Evolutionary conservation across 2,113 vertebrate species (phyloP).

Genomic region (Solea senegalensis): DNA sequence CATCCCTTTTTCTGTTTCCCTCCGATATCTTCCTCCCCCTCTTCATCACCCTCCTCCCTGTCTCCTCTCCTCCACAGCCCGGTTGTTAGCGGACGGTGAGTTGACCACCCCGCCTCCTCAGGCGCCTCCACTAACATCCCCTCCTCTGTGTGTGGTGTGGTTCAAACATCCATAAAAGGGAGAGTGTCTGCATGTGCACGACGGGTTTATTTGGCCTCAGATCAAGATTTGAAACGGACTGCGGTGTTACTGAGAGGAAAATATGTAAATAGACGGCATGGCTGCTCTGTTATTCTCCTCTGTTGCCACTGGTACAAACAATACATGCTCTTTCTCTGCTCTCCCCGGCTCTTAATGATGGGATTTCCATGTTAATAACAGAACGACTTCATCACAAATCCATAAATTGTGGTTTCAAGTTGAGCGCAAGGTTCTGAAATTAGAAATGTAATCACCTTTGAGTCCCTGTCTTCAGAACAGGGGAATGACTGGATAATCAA

Average conservation of each 20-base stretch:
- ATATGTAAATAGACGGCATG: slow-evolving; percentile 14
- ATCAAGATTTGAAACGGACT: background rate
- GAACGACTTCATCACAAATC: slow-evolving; percentile 58
- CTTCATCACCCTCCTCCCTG: slow-evolving; percentile 1
- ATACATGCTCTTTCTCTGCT: slow-evolving; percentile 1
- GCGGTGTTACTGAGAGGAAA: background rate
- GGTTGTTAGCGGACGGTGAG: slow-evolving; percentile 75
- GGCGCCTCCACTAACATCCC: slow-evolving; percentile 40
- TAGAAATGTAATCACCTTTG: slow-evolving; percentile 60
- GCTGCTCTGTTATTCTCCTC: background rate
- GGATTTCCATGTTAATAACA: slow-evolving; percentile 48
- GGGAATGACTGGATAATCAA: slow-evolving; percentile 52
- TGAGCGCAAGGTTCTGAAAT: slow-evolving; percentile 48
- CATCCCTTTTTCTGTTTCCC: slow-evolving; percentile 40
- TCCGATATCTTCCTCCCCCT: slow-evolving; percentile 10
- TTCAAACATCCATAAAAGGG: background rate
- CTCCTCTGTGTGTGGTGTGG: slow-evolving; percentile 10
- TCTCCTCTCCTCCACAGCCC: slow-evolving; percentile 61
- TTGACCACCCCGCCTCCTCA: slow-evolving; percentile 10
- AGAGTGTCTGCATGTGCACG: background rate
- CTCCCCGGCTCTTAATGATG: slow-evolving; percentile 49
- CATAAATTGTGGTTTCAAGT: slow-evolving; percentile 53
- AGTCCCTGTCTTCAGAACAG: slow-evolving; percentile 32
- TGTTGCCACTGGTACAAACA: slow-evolving; percentile 9
- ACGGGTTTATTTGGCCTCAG: slow-evolving; percentile 4